Conservation (phyloP, 2,888 invertebrate genomes). For the Selenia dentaria region DNA sequence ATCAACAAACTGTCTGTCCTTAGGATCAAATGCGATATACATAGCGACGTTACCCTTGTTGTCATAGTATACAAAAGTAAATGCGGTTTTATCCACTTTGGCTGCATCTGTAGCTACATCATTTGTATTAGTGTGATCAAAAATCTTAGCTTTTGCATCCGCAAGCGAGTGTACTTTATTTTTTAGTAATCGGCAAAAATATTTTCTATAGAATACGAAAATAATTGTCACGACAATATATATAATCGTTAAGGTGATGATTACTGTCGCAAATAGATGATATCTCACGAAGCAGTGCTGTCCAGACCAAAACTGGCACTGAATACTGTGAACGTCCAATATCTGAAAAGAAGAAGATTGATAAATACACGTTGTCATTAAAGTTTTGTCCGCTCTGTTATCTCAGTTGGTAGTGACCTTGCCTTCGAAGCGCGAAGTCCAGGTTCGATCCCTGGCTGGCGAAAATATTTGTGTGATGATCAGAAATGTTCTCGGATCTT, state of each 20-base stretch:
- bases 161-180: slow-evolving; percentile 33
- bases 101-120: background rate
- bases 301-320: slow-evolving; percentile 58
- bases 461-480: no score
- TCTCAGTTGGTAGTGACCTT: no score
- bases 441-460: no score
- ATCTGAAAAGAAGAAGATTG: slow-evolving; percentile 54
- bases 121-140: background rate
- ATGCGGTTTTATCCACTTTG: slow-evolving; percentile 1
- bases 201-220: slow-evolving; percentile 50
- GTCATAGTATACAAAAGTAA: slow-evolving; percentile 8
- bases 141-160: background rate
- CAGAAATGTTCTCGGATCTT: no score
- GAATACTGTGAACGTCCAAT: slow-evolving; percentile 46
- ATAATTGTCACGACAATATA: slow-evolving; percentile 45
- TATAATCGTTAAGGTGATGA: slow-evolving; percentile 42
- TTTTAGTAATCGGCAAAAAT: slow-evolving; percentile 47
- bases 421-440: no score
- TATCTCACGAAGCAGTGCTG: slow-evolving; percentile 55
- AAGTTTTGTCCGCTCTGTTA: no score
- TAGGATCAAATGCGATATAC: slow-evolving; percentile 19
- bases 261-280: slow-evolving; percentile 45
- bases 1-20: slow-evolving; percentile 66
- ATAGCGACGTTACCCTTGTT: slow-evolving; percentile 3
- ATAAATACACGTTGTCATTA: no score